Evolutionary conservation across 2,797 vertebrate genomes (phyloP).

Genomic region (Schizopygopsis malacanthus): DNA sequence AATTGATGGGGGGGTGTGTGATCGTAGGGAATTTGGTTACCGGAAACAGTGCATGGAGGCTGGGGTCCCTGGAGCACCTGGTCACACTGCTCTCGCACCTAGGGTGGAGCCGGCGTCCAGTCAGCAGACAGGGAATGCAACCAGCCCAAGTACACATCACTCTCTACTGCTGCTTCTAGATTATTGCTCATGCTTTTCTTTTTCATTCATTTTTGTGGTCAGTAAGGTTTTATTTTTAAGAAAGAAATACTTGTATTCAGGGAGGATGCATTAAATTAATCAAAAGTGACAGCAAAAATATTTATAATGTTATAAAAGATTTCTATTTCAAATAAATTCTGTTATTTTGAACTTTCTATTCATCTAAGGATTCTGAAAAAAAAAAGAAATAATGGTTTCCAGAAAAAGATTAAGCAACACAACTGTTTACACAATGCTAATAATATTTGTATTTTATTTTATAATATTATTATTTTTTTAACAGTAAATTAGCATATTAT

Average conservation of each 20-base stretch:
- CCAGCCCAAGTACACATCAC: slow-evolving; percentile 87
- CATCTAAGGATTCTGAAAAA: no score
- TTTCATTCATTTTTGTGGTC: background rate
- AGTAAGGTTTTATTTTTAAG: background rate
- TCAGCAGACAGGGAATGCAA: slow-evolving; percentile 90
- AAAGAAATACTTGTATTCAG: no score
- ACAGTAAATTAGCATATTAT: background rate
- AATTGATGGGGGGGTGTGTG: no score
- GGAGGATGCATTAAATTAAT: no score
- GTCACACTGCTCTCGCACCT: slow-evolving; percentile 95
- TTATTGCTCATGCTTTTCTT: background rate
- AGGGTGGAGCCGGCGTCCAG: slow-evolving; percentile 91
- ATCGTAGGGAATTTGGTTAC: slow-evolving; percentile 93
- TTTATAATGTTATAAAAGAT: no score
- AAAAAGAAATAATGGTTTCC: no score
- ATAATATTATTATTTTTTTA: no score
- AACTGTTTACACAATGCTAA: no score
- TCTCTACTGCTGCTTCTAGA: background rate
- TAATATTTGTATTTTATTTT: no score
- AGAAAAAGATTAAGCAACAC: no score
- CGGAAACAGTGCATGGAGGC: slow-evolving; percentile 89
- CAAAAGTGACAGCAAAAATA: no score
- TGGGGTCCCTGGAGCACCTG: slow-evolving; percentile 93
- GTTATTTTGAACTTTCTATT: background rate
- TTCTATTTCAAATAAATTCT: no score